A percentile compares a stretch with the other conserved stretches of the same genome.
phyloP scores from a whole-genome alignment of 2,797 vertebrate species.

The Anabas testudineus region DNA sequence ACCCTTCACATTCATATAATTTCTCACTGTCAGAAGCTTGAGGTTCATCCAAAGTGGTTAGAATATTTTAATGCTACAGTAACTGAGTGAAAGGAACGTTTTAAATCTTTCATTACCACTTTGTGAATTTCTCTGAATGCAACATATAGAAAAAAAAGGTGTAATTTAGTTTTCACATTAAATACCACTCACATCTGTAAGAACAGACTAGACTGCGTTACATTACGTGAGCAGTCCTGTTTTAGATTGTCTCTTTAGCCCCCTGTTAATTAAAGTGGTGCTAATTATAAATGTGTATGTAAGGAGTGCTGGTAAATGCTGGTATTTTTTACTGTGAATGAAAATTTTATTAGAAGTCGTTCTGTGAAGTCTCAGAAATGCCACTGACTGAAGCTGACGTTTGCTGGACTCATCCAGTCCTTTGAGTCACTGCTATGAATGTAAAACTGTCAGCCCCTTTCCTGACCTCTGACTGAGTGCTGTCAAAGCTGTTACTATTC shows the following conservation, averaged over 20 bases:
- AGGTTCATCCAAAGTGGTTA: neutral
- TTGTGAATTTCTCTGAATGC: neutral
- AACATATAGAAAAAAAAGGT: too few species aligned
- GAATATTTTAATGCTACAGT: neutral
- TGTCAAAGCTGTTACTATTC: constrained; percentile 62
- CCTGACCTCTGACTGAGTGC: constrained; percentile 69
- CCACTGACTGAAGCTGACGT: constrained; percentile 15
- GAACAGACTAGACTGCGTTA: too few species aligned
- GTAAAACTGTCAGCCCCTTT: constrained; percentile 42
- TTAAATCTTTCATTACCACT: neutral
- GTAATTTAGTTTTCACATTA: too few species aligned
- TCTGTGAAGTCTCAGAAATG: neutral
- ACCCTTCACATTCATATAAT: neutral
- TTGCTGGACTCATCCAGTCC: constrained; percentile 25
- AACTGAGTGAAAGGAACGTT: neutral
- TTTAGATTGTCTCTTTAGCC: neutral
- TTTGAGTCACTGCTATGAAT: constrained; percentile 46
- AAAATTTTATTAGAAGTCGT: neutral
- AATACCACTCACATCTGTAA: too few species aligned
- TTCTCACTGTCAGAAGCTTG: neutral
- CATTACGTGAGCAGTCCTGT: neutral
- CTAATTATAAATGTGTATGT: neutral
- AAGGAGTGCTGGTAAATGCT: neutral
- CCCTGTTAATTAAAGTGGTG: neutral
- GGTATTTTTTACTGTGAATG: neutral